These are phyloP conservation scores for Parasteatoda lunata DNA, from an alignment of 2,888 invertebrate species.

Conservation along the genomic window DNA sequence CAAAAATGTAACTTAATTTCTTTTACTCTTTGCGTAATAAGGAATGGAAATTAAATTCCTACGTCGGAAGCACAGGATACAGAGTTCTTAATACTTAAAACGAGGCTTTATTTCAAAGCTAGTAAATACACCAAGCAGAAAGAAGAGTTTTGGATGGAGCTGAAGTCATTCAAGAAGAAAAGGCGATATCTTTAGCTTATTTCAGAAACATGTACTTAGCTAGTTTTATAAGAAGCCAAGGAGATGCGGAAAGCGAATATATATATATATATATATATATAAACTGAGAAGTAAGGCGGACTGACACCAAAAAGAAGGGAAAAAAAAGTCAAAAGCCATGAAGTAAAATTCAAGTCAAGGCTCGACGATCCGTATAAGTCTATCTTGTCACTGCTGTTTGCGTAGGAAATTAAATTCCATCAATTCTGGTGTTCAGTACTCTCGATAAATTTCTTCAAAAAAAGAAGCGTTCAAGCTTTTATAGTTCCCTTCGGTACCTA, in stretches of 20 bases:
- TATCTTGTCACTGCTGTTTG: constrained; percentile 63
- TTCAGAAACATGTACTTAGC: constrained; percentile 39
- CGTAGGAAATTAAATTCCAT: constrained; percentile 66
- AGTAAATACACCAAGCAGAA: constrained; percentile 49
- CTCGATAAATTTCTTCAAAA: constrained; percentile 67
- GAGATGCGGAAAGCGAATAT: constrained; percentile 10
- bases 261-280: not conserved
- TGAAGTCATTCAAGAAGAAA: constrained; percentile 55
- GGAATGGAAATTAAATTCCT: no score
- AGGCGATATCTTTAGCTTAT: constrained; percentile 55
- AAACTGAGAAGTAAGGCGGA: not conserved
- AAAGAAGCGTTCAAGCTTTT: constrained; percentile 61
- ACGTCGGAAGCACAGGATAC: no score
- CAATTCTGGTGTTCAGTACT: constrained; percentile 62
- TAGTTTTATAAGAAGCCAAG: constrained; percentile 50
- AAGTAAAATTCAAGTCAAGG: constrained; percentile 42
- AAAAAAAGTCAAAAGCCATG: constrained; percentile 57
- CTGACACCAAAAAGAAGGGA: constrained; percentile 1
- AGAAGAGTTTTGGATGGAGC: constrained; percentile 42
- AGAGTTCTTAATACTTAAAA: not conserved
- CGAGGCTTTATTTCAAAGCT: not conserved
- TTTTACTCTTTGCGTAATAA: no score
- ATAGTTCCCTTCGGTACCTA: constrained; percentile 36
- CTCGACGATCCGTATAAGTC: constrained; percentile 55
- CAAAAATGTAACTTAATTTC: no score